Conservation (phyloP, 2,113 vertebrate species). For the Myotis yumanensis region DNA sequence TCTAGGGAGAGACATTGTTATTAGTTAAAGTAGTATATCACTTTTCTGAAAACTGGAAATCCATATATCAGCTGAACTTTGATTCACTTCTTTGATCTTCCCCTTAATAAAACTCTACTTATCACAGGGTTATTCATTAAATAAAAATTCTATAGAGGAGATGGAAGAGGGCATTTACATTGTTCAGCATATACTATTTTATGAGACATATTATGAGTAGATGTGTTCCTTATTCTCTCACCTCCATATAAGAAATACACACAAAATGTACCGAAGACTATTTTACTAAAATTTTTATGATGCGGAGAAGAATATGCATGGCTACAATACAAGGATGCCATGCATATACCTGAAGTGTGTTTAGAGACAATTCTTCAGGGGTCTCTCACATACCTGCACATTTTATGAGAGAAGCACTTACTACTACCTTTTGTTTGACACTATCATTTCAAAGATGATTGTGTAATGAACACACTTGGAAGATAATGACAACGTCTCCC, state of each 20-base stretch:
- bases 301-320: background rate
- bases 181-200: background rate
- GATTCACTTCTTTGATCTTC: slow-evolving; percentile 9
- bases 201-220: background rate
- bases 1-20: background rate
- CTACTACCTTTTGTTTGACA: background rate
- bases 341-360: background rate
- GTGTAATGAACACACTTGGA: background rate
- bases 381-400: background rate
- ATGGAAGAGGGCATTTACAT: background rate
- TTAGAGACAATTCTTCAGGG: background rate
- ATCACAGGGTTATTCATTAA: background rate
- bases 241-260: background rate
- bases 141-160: background rate
- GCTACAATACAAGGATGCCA: background rate
- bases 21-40: background rate
- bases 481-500: background rate
- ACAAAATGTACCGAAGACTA: background rate
- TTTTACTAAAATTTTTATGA: background rate
- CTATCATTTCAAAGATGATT: background rate
- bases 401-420: background rate
- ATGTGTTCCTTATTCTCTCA: background rate
- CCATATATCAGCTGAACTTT: background rate
- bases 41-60: background rate
- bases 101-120: background rate